Conservation (phyloP, 2,797 vertebrate genomes). For the Sitta carolinensis region DNA sequence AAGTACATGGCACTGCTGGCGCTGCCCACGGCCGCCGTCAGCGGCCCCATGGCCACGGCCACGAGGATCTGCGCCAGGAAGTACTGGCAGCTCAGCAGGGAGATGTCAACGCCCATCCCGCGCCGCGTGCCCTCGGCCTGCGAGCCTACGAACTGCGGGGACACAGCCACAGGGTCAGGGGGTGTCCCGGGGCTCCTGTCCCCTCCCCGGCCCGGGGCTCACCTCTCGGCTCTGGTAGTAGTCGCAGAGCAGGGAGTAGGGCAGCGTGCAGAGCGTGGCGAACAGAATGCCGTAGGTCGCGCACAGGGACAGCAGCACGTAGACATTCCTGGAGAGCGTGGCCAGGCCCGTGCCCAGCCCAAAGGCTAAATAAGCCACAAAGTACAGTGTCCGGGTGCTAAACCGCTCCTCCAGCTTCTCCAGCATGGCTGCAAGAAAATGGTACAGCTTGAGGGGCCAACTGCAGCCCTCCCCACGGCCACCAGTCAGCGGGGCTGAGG, state of each 20-base stretch:
- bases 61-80: conserved; percentile 98
- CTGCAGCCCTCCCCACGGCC: neutral
- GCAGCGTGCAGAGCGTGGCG: conserved; percentile 96
- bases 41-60: conserved; percentile 93
- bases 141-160: conserved; percentile 88
- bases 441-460: neutral
- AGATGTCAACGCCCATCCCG: conserved; percentile 98
- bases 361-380: conserved; percentile 94
- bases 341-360: conserved; percentile 94
- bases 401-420: conserved; percentile 96
- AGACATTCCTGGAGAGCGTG: conserved; percentile 92
- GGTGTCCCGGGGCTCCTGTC: neutral
- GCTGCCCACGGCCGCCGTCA: conserved; percentile 93
- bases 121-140: conserved; percentile 85
- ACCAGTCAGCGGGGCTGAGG: accelerated
- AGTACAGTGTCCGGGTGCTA: conserved; percentile 92
- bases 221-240: conserved; percentile 98
- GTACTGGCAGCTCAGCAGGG: conserved; percentile 98
- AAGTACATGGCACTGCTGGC: conserved; percentile 99
- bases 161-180: neutral
- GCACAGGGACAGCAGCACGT: conserved; percentile 92
- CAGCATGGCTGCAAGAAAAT: conserved; percentile 81
- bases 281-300: conserved; percentile 94
- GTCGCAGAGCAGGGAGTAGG: conserved; percentile 97
- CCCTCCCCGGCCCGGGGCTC: neutral